These are phyloP conservation scores for Microplitis demolitor DNA, from an alignment of 1,140 invertebrate genomes.

Conservation along the genomic window DNA sequence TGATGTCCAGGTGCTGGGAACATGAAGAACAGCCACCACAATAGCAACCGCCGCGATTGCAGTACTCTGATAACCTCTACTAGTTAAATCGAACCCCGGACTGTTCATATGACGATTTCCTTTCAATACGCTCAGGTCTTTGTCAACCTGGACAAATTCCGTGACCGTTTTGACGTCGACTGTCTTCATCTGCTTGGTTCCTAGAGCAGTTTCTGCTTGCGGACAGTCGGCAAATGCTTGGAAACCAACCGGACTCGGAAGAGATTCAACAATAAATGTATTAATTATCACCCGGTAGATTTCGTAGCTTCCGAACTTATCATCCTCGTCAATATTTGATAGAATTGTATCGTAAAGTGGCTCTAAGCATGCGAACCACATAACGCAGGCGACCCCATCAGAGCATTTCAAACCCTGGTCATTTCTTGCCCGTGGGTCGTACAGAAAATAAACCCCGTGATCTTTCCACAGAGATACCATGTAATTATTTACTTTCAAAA, in stretches of 20 bases:
- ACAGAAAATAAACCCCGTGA: constrained; percentile 50
- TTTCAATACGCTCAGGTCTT: constrained; percentile 37
- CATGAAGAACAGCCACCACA: constrained; percentile 42
- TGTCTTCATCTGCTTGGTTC: constrained; percentile 28
- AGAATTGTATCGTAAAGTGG: constrained; percentile 43
- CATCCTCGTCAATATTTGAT: constrained; percentile 40
- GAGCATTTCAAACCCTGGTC: constrained; percentile 35
- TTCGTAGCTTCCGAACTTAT: constrained; percentile 42
- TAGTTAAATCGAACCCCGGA: constrained; percentile 26
- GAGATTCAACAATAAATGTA: constrained; percentile 40
- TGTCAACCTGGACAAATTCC: constrained; percentile 37
- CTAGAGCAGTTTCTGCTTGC: constrained; percentile 21
- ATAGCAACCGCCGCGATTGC: constrained; percentile 46
- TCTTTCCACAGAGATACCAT: constrained; percentile 51
- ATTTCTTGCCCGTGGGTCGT: constrained; percentile 40
- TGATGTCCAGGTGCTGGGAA: constrained; percentile 48
- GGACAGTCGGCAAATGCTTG: constrained; percentile 35
- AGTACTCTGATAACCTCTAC: constrained; percentile 46
- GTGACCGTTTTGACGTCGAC: constrained; percentile 34
- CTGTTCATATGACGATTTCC: constrained; percentile 41
- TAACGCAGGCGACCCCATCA: constrained; percentile 41
- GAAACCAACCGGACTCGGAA: constrained; percentile 46
- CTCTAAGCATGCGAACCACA: constrained; percentile 52
- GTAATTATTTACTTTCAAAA: constrained; percentile 40
- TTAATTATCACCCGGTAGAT: constrained; percentile 46